A percentile compares a stretch with the other conserved stretches of the same genome.
Evolutionary conservation across 2,113 vertebrate genomes (phyloP).

Genomic region (Chrysochloris asiatica): DNA sequence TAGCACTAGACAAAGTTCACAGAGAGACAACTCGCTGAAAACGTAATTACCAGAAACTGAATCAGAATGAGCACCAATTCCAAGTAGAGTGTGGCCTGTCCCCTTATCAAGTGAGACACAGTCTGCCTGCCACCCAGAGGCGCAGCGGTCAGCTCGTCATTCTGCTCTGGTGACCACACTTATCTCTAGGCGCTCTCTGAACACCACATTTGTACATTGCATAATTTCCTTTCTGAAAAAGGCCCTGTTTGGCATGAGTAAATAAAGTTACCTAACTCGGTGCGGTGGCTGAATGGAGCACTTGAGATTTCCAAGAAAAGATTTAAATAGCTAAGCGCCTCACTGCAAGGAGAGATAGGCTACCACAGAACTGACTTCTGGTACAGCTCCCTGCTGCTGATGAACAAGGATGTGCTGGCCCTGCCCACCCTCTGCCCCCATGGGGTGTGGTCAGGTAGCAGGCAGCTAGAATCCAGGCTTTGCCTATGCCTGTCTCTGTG

Average conservation of each 20-base stretch:
- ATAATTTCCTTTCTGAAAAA: slow-evolving; percentile 71
- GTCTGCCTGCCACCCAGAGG: slow-evolving; percentile 50
- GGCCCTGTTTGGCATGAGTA: slow-evolving; percentile 65
- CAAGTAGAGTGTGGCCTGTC: slow-evolving; percentile 60
- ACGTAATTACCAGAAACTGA: slow-evolving; percentile 64
- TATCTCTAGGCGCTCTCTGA: slow-evolving; percentile 61
- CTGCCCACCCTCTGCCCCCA: not conserved
- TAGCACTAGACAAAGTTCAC: slow-evolving; percentile 25
- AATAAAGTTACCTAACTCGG: slow-evolving; percentile 72
- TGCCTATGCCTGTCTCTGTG: not conserved
- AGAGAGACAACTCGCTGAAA: not conserved
- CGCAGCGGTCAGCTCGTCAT: slow-evolving; percentile 54
- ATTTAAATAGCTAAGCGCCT: slow-evolving; percentile 56
- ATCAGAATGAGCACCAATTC: slow-evolving; percentile 58
- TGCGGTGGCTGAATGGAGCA: slow-evolving; percentile 53
- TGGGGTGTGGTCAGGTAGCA: not conserved
- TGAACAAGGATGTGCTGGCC: not conserved
- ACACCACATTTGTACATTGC: slow-evolving; percentile 71
- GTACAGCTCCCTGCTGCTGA: not conserved
- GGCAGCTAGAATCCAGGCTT: not conserved
- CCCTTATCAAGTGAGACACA: slow-evolving; percentile 61
- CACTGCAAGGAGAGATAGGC: not conserved
- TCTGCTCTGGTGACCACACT: slow-evolving; percentile 39
- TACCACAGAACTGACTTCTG: not conserved
- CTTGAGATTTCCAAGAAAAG: slow-evolving; percentile 76